Conservation (phyloP, 2,113 vertebrate species). For the Alces alces region DNA sequence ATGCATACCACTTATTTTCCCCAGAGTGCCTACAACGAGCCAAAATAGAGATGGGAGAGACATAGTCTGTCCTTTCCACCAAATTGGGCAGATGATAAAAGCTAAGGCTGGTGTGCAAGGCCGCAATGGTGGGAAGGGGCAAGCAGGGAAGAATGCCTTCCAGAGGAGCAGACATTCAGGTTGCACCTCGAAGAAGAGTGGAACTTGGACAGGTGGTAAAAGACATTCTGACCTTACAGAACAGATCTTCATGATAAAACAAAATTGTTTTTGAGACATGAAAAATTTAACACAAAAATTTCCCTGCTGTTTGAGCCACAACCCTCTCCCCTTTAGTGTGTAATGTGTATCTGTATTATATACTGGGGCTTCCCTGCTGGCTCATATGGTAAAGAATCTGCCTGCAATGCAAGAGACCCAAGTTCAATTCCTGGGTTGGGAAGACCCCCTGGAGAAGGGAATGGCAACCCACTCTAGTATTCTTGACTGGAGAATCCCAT, state of each 20-base stretch:
- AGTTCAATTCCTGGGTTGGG: neutral
- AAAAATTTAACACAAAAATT: neutral
- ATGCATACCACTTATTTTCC: neutral
- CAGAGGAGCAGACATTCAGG: accelerated
- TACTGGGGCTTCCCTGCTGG: neutral
- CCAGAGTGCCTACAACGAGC: neutral
- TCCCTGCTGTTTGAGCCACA: neutral
- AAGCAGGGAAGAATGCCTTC: neutral
- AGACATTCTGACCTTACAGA: neutral
- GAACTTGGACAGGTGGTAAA: neutral
- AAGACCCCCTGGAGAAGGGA: neutral
- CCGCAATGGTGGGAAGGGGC: neutral
- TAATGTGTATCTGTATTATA: neutral
- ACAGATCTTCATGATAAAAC: neutral
- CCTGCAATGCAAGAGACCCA: neutral
- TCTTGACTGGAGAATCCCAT: neutral
- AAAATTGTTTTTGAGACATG: neutral
- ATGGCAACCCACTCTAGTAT: neutral
- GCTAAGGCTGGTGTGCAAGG: neutral
- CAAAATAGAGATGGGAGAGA: neutral
- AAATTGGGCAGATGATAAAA: neutral
- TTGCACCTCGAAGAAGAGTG: neutral
- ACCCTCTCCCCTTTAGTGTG: neutral
- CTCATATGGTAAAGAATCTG: neutral
- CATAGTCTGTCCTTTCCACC: neutral